phyloP scores from a whole-genome alignment of 2,113 vertebrate genomes.

The Osmerus mordax region DNA sequence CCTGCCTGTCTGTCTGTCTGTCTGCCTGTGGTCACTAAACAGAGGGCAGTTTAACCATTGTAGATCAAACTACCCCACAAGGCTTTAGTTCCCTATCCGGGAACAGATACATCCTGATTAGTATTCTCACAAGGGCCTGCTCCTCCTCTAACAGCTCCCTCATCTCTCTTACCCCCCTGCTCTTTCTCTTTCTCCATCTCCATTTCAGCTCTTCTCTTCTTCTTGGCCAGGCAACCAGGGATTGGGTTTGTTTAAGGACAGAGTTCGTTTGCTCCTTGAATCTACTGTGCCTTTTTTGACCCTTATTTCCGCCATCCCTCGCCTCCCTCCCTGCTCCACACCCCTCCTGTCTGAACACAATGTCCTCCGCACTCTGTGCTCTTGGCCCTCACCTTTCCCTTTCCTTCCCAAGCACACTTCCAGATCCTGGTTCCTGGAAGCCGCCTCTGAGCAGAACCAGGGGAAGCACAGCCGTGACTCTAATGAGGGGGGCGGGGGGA shows the following conservation, averaged over 20 bases:
- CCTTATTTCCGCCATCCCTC: slow-evolving; percentile 20
- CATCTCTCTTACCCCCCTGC: neutral
- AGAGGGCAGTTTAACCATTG: too few relatives aligned
- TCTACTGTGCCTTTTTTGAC: slow-evolving; percentile 36
- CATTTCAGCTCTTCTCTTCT: neutral
- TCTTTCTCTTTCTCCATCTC: slow-evolving; percentile 1
- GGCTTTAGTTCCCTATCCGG: neutral
- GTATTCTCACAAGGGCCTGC: neutral
- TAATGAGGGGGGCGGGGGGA: neutral
- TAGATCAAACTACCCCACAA: neutral
- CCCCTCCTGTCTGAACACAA: slow-evolving; percentile 42
- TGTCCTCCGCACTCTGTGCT: slow-evolving; percentile 18
- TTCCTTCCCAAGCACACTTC: slow-evolving; percentile 18
- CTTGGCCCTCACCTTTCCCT: neutral
- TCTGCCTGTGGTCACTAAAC: too few relatives aligned
- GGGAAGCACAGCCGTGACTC: slow-evolving; percentile 5
- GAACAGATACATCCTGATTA: neutral
- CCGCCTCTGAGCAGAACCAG: slow-evolving; percentile 11
- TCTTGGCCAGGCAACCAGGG: neutral
- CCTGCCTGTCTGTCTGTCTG: too few relatives aligned
- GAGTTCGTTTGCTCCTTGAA: slow-evolving; percentile 30
- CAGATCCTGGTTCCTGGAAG: neutral
- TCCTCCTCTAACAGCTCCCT: slow-evolving; percentile 8
- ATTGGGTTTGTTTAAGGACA: slow-evolving; percentile 41
- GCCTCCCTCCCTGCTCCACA: slow-evolving; percentile 25